Evolutionary conservation across 2,797 vertebrate genomes (phyloP), one percentile per base, ranked within the genome.

Genomic region (Morelia viridis): DNA sequence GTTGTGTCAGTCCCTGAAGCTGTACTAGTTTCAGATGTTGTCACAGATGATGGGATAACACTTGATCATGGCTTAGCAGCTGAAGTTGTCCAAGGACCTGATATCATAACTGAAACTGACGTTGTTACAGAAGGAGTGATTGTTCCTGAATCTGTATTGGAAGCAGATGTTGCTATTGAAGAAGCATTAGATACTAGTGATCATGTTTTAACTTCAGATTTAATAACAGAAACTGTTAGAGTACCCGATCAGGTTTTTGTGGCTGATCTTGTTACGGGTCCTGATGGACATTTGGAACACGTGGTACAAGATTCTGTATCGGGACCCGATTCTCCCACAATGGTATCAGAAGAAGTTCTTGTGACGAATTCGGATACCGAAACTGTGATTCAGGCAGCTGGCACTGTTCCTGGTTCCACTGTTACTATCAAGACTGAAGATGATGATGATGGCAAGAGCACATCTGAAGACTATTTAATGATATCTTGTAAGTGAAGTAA

Each of bases 381-480:
- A 95, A 98, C 98, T 10, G 98, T 99, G 90, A 99, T 99, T 96
- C 99, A 98, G 93, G 96, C 97, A 26, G 96, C 99, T 3, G 96
- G 98, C 94, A 93, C 98, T 90, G 97, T 98, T 96, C 98, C 98
- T 61, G 96, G 97, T 91, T 98, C 99, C 96, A 98, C 98, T 1
- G 98, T 99, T 96, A 97, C 98, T 93, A 97, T 99, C 95, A 99
- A 99, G 97, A 98, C 98, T 0, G 98, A 99, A 95, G 98, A 99
- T 0, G 99, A 99, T 0, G 99, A 99, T 88, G 99, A 99, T 94
- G 98, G 97, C 95, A 99, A 99, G 97, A 99, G 98, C 97, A 98
- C 98, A 15, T 98, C 99, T 53, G 99, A 99, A 97, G 99, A 99
- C 98, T 99, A 99, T 97, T 98, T 99, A 96, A 99, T 99, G 99